Conservation (phyloP, 2,888 invertebrate species). For the Philhelius pedissequus region DNA sequence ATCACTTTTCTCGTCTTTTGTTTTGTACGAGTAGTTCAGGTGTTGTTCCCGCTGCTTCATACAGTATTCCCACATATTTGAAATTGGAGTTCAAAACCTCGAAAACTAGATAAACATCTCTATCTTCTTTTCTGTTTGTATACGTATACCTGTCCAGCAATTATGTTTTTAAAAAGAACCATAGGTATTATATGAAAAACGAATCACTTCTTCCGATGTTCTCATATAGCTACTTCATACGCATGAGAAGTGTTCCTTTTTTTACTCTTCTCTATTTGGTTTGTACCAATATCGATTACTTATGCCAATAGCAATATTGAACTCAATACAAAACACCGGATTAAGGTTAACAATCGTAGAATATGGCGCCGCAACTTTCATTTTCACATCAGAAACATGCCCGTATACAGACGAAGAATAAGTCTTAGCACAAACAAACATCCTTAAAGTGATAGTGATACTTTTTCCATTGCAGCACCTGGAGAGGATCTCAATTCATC, state of each 20-base stretch:
- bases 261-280: neutral
- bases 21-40: no score
- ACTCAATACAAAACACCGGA: constrained; percentile 51
- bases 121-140: neutral
- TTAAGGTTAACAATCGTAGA: constrained; percentile 55
- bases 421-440: constrained; percentile 11
- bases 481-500: neutral
- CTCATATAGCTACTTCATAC: constrained; percentile 36
- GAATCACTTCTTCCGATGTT: constrained; percentile 49
- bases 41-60: no score
- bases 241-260: constrained; percentile 6
- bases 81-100: no score
- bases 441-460: constrained; percentile 47
- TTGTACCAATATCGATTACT: constrained; percentile 63
- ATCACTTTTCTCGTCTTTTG: no score
- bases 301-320: constrained; percentile 43
- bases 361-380: constrained; percentile 58
- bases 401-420: neutral
- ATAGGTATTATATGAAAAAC: neutral
- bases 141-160: neutral
- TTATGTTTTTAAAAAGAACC: neutral
- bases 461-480: constrained; percentile 54
- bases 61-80: no score
- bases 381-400: neutral
- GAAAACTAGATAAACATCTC: neutral